Evolutionary conservation across 92 coral and sea anemone species (phyloP), one percentile per base, ranked within the genome.

Genomic region (Porites rus): DNA sequence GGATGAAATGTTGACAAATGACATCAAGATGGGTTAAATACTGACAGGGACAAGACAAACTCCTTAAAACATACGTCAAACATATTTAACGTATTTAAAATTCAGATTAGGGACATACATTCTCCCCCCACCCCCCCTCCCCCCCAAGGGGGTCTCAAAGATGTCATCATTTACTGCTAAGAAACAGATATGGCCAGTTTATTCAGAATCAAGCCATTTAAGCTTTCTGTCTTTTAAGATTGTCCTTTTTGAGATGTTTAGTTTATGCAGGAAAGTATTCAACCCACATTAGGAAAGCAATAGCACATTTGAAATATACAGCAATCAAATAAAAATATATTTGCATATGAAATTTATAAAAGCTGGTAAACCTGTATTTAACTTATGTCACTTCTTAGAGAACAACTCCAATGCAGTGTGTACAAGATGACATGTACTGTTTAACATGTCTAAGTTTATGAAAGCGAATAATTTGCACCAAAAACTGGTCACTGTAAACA

Each of bases 281-380:
- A 12, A 38, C 46, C 46, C 16, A 56, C 61, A 56, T 56, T 56
- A 56, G 16, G 16, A 56, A 56, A 56, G 61, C 11, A 56, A 56
- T 8, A 56, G 13, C 12, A 56, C 13, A 56, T 10, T 56, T 56
- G 46, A 6, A 38, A 4, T 38, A 0, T 38, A 56, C 0, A 10
- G 61, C 16, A 56, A 10, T 56, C 61, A 56, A 56, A 56, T 56
- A 56, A 56, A 38, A 38, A 38, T 38, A 38, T 38, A 38, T 63
- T 67, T 56, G 71, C 31, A 81, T 70, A 58, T 70, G 59, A 72
- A 64, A 72, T 10, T 63, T 43, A 62, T 73, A 63, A 83, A 74
- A 83, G 87, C 87, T 83, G 87, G 87, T 22, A 73, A 80, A 53
- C 78, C 87, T 83, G 87, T 83, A 71, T 83, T 83, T 83, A 74